Evolutionary conservation across 2,888 invertebrate species (phyloP).

Genomic region (Lasioglossum zephyrum): DNA sequence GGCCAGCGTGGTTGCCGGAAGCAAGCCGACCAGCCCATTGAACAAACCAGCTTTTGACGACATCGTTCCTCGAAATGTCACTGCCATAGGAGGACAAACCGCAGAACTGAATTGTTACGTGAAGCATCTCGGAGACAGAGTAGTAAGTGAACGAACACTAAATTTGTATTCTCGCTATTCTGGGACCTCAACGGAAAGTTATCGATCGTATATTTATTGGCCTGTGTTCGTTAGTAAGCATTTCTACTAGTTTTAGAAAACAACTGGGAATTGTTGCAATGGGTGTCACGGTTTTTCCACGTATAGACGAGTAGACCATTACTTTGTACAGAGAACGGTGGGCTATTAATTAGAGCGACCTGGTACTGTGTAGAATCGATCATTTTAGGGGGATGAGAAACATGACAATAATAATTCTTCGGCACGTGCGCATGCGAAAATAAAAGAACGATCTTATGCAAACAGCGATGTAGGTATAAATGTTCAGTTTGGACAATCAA

Average conservation of each 20-base stretch:
- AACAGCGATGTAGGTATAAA: too few relatives aligned
- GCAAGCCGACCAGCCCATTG: slow-evolving; percentile 83
- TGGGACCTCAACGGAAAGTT: background rate
- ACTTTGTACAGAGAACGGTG: background rate
- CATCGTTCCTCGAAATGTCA: slow-evolving; percentile 92
- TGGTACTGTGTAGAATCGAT: background rate
- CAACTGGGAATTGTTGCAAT: background rate
- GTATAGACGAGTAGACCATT: background rate
- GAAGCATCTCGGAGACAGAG: slow-evolving; percentile 94
- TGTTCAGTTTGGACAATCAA: too few relatives aligned
- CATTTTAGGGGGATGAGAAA: background rate
- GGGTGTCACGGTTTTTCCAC: background rate
- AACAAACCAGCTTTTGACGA: slow-evolving; percentile 94
- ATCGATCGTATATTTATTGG: background rate
- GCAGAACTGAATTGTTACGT: slow-evolving; percentile 92
- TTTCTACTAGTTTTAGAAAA: background rate
- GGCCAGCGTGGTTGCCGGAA: slow-evolving; percentile 81
- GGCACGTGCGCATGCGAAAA: too few relatives aligned
- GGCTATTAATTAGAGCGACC: background rate
- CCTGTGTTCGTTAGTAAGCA: background rate
- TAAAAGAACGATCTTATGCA: too few relatives aligned
- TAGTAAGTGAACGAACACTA: slow-evolving; percentile 86
- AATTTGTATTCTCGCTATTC: background rate
- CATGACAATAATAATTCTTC: background rate
- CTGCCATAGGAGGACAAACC: slow-evolving; percentile 93